These are phyloP conservation scores for Dermochelys coriacea DNA, from an alignment of 2,797 vertebrate genomes.

Conservation along the genomic window DNA sequence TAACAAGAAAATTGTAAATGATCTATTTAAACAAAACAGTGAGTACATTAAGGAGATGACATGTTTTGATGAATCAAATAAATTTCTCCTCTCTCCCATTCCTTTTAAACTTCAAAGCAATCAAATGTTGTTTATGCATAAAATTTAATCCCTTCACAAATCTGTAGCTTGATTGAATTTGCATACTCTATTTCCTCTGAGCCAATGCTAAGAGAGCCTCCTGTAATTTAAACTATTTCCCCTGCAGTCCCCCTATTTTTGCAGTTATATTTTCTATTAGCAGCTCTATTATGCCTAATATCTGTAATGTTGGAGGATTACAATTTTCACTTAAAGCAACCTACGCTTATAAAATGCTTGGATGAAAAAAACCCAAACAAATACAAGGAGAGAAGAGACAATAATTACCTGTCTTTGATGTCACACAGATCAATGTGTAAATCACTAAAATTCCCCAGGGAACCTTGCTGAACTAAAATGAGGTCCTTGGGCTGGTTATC, in stretches of 20 bases:
- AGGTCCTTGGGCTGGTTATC: conserved; percentile 94
- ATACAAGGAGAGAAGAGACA: conserved; percentile 67
- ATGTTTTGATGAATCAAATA: conserved; percentile 65
- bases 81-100: conserved; percentile 57
- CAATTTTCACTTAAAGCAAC: conserved; percentile 75
- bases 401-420: conserved; percentile 97
- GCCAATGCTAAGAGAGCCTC: conserved; percentile 71
- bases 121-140: conserved; percentile 79
- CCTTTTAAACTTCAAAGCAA: conserved; percentile 76
- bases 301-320: conserved; percentile 71
- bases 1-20: conserved; percentile 38
- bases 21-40: conserved; percentile 31
- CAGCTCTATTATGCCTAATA: conserved; percentile 79
- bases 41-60: conserved; percentile 31
- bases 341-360: conserved; percentile 76
- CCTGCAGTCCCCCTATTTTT: conserved; percentile 71
- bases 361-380: conserved; percentile 42
- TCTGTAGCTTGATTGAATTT: conserved; percentile 81
- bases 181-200: conserved; percentile 79
- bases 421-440: conserved; percentile 95
- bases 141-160: conserved; percentile 81
- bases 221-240: conserved; percentile 78
- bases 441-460: conserved; percentile 93
- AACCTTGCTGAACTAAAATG: conserved; percentile 91
- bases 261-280: conserved; percentile 78